These are phyloP conservation scores for Ateles fusciceps DNA, from an alignment of 2,797 vertebrate genomes.

Conservation along the genomic window DNA sequence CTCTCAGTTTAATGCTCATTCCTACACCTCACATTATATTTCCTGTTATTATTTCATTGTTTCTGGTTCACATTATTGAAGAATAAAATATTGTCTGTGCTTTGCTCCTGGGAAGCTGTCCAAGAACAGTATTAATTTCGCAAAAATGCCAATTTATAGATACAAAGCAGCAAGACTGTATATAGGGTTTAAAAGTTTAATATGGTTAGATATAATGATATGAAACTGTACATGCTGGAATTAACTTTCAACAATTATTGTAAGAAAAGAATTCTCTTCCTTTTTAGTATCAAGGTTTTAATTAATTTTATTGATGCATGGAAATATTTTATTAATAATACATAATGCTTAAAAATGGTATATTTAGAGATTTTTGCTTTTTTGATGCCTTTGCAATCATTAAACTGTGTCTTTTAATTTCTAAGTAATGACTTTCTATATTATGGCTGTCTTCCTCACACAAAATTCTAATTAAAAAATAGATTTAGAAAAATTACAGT, in stretches of 20 bases:
- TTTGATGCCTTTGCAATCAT: constrained; percentile 41
- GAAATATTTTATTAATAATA: constrained; percentile 32
- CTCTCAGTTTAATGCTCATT: background rate
- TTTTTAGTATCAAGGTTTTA: constrained; percentile 34
- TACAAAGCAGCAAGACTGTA: background rate
- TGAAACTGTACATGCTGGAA: background rate
- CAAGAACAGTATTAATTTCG: background rate
- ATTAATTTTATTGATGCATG: constrained; percentile 43
- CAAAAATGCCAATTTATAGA: background rate
- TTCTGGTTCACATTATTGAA: background rate
- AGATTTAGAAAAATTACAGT: constrained; percentile 50
- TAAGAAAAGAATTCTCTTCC: constrained; percentile 3
- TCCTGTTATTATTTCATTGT: background rate
- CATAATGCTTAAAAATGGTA: constrained; percentile 32
- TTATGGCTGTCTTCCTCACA: background rate
- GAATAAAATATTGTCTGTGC: background rate
- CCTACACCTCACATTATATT: background rate
- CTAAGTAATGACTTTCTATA: constrained; percentile 44
- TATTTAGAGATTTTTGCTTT: constrained; percentile 27
- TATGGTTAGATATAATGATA: background rate
- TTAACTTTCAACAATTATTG: background rate
- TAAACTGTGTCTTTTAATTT: background rate
- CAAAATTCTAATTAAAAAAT: constrained; percentile 51
- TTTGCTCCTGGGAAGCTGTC: background rate
- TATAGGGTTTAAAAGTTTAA: background rate